phyloP scores from a whole-genome alignment of 2,888 invertebrate species.

The Alloplasta piceator region DNA sequence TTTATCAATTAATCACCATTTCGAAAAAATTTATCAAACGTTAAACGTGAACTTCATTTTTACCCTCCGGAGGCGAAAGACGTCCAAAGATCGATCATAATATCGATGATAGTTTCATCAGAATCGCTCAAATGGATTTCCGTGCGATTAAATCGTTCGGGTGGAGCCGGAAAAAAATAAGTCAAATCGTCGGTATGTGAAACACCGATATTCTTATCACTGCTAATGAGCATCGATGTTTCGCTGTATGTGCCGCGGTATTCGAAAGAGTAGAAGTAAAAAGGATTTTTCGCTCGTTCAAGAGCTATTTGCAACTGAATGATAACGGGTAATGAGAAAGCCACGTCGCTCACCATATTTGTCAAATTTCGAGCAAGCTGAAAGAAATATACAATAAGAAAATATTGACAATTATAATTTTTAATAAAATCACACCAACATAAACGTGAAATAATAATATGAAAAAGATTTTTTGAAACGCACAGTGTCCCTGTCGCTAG shows the following conservation, averaged over 20 bases:
- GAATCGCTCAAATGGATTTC: slow-evolving; percentile 63
- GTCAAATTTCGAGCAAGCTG: slow-evolving; percentile 62
- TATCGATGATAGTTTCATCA: slow-evolving; percentile 76
- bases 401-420: neutral
- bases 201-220: slow-evolving; percentile 73
- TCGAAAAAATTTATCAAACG: too few relatives aligned
- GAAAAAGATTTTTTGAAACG: slow-evolving; percentile 20
- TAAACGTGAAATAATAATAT: neutral
- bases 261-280: slow-evolving; percentile 65
- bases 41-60: neutral
- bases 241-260: slow-evolving; percentile 65
- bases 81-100: slow-evolving; percentile 82
- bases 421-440: too few relatives aligned
- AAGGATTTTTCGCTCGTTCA: slow-evolving; percentile 32
- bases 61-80: slow-evolving; percentile 78
- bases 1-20: too few relatives aligned
- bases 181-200: slow-evolving; percentile 84
- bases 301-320: slow-evolving; percentile 56
- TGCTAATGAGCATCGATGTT: slow-evolving; percentile 9
- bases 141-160: slow-evolving; percentile 6
- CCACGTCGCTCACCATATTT: slow-evolving; percentile 58
- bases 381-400: slow-evolving; percentile 43
- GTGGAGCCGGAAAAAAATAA: slow-evolving; percentile 81
- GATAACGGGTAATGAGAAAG: slow-evolving; percentile 63
- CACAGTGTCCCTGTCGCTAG: slow-evolving; percentile 57